Evolutionary conservation across 2,113 vertebrate species (phyloP).

Genomic region (Neodontobutis hainanensis): DNA sequence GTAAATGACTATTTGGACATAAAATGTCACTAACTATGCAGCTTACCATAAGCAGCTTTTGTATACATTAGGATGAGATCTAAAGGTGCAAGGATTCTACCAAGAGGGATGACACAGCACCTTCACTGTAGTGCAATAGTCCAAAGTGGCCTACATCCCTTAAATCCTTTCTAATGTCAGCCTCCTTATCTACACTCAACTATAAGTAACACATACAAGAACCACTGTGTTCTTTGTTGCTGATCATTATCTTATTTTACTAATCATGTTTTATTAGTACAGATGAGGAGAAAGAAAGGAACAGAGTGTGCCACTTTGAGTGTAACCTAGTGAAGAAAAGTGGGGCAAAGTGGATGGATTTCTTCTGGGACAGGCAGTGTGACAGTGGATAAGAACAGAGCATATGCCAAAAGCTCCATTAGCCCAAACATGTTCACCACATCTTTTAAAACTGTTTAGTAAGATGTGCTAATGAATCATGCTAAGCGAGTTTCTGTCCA

Average conservation of each 20-base stretch:
- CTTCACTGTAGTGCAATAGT: constrained; percentile 54
- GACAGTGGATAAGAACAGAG: constrained; percentile 67
- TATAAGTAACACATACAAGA: constrained; percentile 21
- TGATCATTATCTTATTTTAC: constrained; percentile 31
- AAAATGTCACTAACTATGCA: constrained; percentile 40
- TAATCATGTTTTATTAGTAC: constrained; percentile 48
- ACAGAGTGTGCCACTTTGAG: constrained; percentile 69
- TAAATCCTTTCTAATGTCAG: constrained; percentile 59
- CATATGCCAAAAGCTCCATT: constrained; percentile 56
- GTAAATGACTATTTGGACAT: constrained; percentile 50
- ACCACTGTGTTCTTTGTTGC: constrained; percentile 14
- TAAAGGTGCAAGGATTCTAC: constrained; percentile 65
- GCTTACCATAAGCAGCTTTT: constrained; percentile 33
- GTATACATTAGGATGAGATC: constrained; percentile 60
- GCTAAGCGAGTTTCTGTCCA: constrained; percentile 58
- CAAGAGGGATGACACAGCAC: constrained; percentile 67
- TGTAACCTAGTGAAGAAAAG: constrained; percentile 62
- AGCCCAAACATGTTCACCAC: constrained; percentile 41
- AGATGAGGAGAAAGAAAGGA: constrained; percentile 74
- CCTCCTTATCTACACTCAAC: constrained; percentile 67
- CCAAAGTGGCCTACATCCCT: constrained; percentile 65
- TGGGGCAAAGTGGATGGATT: constrained; percentile 70
- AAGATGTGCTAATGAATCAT: constrained; percentile 48
- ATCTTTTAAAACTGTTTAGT: constrained; percentile 42
- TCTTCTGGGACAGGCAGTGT: constrained; percentile 72